Percentiles rank a stretch among this genome's conserved stretches.
These are phyloP conservation scores for Priocnemis perturbator DNA, from an alignment of 2,888 invertebrate species.

Conservation along the genomic window DNA sequence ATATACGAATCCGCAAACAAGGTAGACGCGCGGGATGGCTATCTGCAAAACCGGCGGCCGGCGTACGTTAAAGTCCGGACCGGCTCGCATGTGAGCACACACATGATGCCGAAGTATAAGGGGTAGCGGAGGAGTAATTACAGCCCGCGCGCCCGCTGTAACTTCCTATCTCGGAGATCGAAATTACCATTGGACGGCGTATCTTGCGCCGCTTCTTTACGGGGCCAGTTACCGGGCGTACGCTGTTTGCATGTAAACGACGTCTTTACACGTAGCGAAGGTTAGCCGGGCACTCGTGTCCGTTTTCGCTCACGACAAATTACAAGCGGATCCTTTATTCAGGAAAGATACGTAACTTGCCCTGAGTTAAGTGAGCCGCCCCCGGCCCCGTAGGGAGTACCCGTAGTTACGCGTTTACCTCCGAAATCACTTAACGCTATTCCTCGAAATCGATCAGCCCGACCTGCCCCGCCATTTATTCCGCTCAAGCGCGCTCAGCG, in stretches of 20 bases:
- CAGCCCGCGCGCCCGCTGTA: conserved; percentile 55
- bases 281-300: conserved; percentile 52
- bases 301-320: conserved; percentile 54
- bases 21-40: conserved; percentile 22
- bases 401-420: conserved; percentile 13
- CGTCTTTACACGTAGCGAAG: conserved; percentile 60
- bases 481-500: not conserved
- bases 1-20: conserved; percentile 32
- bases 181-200: conserved; percentile 62
- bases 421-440: conserved; percentile 22
- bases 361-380: conserved; percentile 25
- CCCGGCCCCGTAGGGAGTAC: not conserved
- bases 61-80: conserved; percentile 41
- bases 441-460: not conserved
- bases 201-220: conserved; percentile 64
- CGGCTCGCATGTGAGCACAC: conserved; percentile 17
- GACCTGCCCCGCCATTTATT: not conserved
- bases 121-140: conserved; percentile 54
- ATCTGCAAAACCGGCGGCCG: conserved; percentile 45
- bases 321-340: conserved; percentile 46
- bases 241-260: conserved; percentile 67
- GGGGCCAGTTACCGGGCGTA: conserved; percentile 56
- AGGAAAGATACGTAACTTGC: conserved; percentile 32
- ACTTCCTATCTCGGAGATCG: conserved; percentile 62
- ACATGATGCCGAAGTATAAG: conserved; percentile 54